Evolutionary conservation across 2,797 vertebrate genomes (phyloP), one percentile per base, ranked within the genome.

Genomic region (Falco novaeseelandiae): DNA sequence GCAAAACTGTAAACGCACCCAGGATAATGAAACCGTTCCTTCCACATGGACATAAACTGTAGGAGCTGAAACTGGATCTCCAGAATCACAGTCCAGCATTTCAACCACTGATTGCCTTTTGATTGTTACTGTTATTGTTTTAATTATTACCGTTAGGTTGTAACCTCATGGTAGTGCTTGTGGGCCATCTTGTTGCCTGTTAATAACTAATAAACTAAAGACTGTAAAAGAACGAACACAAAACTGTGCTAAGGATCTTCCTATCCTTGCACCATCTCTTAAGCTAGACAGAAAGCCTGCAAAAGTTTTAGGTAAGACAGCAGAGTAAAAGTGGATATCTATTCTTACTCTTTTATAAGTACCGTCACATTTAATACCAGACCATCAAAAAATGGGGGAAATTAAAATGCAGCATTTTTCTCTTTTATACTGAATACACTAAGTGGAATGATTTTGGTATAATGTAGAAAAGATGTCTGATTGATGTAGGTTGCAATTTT

Each of bases 401-500:
- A 86, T 80, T n/a, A 91, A 92, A 96, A 96, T 78, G 78, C 71
- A 84, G 36, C 36, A 17, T 70, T 94, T 95, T 90, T 63, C n/a
- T 77, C 46, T 58, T 93, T 87, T 91, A 87, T 87, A 77, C 49
- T 32, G 8, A 93, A 83, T 55, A 81, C 13, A 54, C 70, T 81
- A 91, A 91, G 59, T 76, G 52, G 90, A 94, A 96, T 92, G 52
- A 89, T 94, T 97, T 92, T 61, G 51, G 67, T 83, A 34, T 92
- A 92, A 96, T 90, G 48, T 46, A 91, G 83, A 91, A 96, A 96
- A 72, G 80, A 93, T 65, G 58, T 51, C 76, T 95, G 90, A 96
- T 87, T 94, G 90, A 96, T 90, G 83, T 82, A 96, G 70, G 70
- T 94, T 92, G 91, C 95, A 87, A 95, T 97, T 96, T 96, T 93